phyloP scores from a whole-genome alignment of 2,888 invertebrate species.

The Acheta domesticus region DNA sequence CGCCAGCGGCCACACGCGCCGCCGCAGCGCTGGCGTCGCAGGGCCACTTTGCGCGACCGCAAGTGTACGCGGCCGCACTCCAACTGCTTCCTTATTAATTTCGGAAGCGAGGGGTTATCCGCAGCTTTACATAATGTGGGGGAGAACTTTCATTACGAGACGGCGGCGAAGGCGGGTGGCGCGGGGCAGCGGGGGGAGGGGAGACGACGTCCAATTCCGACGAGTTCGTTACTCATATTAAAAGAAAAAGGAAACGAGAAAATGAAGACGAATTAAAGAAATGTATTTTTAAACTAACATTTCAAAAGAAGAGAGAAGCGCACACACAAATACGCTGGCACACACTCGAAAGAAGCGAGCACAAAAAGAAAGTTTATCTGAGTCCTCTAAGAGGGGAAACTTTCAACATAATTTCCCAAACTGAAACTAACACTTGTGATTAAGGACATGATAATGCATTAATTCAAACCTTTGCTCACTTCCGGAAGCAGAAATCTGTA shows the following conservation, averaged over 20 bases:
- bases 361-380: neutral
- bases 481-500: slow-evolving; percentile 18
- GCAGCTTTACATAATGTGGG: neutral
- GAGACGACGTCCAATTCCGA: neutral
- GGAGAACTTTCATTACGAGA: neutral
- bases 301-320: neutral
- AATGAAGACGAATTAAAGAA: slow-evolving; percentile 18
- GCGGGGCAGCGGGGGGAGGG: neutral
- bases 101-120: neutral
- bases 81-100: slow-evolving; percentile 3
- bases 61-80: neutral
- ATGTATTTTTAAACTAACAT: neutral
- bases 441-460: slow-evolving; percentile 18
- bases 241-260: slow-evolving; percentile 18
- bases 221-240: slow-evolving; percentile 18
- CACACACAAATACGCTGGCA: neutral
- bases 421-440: slow-evolving; percentile 1
- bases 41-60: neutral
- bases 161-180: neutral
- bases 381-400: neutral
- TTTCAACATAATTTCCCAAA: neutral
- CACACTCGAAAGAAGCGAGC: neutral
- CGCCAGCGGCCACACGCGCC: too few relatives aligned
- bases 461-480: slow-evolving; percentile 9
- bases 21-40: neutral